Evolutionary conservation across 2,113 vertebrate genomes (phyloP).

Genomic region (Dinomys branickii): DNA sequence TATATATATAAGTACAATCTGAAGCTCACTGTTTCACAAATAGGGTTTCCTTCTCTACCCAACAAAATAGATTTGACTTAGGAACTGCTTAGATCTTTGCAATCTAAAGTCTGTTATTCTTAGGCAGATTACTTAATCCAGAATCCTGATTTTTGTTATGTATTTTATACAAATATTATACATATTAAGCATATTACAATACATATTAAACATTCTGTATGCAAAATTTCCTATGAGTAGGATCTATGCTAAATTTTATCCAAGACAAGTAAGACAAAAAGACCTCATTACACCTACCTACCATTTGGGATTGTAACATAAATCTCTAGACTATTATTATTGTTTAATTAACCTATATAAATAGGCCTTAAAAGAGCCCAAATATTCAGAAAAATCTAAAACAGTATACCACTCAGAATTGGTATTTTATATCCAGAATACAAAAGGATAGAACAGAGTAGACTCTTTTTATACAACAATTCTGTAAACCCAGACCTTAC

Average conservation of each 20-base stretch:
- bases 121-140: constrained; percentile 27
- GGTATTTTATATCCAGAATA: constrained; percentile 23
- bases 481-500: constrained; percentile 38
- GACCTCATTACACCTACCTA: not conserved
- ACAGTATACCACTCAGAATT: not conserved
- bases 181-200: not conserved
- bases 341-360: not conserved
- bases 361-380: not conserved
- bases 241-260: not conserved
- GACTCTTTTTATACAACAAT: constrained; percentile 16
- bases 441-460: constrained; percentile 45
- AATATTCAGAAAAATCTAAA: constrained; percentile 40
- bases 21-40: not conserved
- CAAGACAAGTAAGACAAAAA: not conserved
- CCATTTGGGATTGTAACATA: constrained; percentile 11
- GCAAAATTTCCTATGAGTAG: constrained; percentile 34
- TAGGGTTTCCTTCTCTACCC: not conserved
- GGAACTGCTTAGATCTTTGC: not conserved
- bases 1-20: constrained; percentile 11
- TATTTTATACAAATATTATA: not conserved
- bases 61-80: constrained; percentile 41
- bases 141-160: constrained; percentile 1
- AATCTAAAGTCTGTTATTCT: not conserved
- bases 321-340: constrained; percentile 33
- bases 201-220: constrained; percentile 48